These are phyloP conservation scores for Calosoma granatense DNA, from an alignment of 1,140 invertebrate genomes.

Conservation along the genomic window DNA sequence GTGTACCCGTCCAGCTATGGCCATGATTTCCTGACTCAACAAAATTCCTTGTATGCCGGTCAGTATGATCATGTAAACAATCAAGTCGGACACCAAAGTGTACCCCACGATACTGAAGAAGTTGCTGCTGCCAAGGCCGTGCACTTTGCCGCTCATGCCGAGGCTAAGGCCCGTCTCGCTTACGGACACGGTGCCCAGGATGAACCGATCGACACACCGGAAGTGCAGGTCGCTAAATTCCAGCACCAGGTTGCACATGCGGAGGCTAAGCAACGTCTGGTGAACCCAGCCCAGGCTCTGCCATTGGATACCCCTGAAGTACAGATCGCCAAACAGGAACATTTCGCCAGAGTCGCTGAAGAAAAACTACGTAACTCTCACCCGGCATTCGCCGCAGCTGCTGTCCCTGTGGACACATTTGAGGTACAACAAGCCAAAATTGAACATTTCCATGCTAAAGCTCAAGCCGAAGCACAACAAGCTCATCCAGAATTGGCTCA, in stretches of 20 bases:
- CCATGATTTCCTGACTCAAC: no score
- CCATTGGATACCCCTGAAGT: background rate
- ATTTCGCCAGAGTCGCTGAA: background rate
- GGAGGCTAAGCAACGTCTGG: background rate
- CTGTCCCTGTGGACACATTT: background rate
- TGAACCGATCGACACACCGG: background rate
- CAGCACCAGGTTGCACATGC: background rate
- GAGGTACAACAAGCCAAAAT: background rate
- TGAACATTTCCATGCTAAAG: background rate
- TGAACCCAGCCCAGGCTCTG: background rate
- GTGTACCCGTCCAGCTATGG: no score
- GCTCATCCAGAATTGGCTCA: background rate
- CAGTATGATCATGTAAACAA: no score
- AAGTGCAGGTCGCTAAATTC: background rate
- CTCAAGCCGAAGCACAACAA: background rate
- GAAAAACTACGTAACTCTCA: background rate
- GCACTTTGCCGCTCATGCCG: background rate
- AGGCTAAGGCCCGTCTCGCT: background rate
- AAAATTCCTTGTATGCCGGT: no score
- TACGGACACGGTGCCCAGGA: background rate
- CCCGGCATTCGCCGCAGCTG: no score
- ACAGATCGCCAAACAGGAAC: background rate
- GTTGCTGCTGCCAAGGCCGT: background rate
- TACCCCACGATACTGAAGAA: background rate
- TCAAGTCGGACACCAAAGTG: background rate